phyloP scores from a whole-genome alignment of 2,113 vertebrate genomes.

The Sebastes fasciatus region DNA sequence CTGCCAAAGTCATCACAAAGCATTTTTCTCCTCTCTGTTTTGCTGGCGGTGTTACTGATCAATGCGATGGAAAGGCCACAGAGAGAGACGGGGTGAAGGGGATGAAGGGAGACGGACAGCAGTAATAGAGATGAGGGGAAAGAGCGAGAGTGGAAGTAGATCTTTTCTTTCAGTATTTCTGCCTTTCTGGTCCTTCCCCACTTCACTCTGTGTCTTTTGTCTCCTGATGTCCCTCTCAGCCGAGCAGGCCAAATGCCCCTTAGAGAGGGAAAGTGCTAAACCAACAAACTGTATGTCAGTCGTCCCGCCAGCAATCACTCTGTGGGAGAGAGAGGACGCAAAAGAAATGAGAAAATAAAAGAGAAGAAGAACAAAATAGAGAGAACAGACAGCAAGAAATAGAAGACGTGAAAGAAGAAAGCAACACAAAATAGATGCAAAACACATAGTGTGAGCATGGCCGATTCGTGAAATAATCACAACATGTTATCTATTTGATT shows the following conservation, averaged over 20 bases:
- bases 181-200: not conserved
- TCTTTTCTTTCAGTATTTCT: constrained; percentile 6
- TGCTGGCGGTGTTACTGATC: constrained; percentile 86
- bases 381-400: not conserved
- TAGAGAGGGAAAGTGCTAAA: constrained; percentile 75
- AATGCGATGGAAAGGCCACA: constrained; percentile 88
- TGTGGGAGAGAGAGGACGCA: not conserved
- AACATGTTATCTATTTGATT: no score
- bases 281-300: constrained; percentile 66
- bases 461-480: not conserved
- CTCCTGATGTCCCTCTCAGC: constrained; percentile 73
- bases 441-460: not conserved
- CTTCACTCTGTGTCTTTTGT: constrained; percentile 57
- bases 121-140: not conserved
- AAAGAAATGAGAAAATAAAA: not conserved
- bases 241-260: constrained; percentile 79
- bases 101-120: constrained; percentile 17
- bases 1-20: constrained; percentile 84
- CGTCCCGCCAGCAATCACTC: constrained; percentile 54
- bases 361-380: not conserved
- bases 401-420: not conserved
- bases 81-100: constrained; percentile 4
- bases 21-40: constrained; percentile 81
- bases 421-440: not conserved
- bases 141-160: not conserved